Evolutionary conservation across 23 tunicate species (phyloP), one percentile per base, ranked within the genome.

Genomic region (Oikopleura dioica): DNA sequence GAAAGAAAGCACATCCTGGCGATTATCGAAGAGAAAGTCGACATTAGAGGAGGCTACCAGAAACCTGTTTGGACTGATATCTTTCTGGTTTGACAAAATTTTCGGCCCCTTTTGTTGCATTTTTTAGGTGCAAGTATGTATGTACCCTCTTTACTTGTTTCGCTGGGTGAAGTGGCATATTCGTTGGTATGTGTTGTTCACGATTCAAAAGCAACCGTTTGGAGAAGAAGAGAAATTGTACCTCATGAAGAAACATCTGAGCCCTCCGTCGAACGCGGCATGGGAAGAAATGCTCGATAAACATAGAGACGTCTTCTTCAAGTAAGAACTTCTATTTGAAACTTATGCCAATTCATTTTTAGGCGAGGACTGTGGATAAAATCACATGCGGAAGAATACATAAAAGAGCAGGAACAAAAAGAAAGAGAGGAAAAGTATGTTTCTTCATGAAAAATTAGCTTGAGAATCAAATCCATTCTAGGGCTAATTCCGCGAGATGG

Each of bases 41-140:
- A 89, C 76, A 89, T 89, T 23, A 69, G 89, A 59, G 96, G 96
- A 51, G 92, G 95, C 1, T 89, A 89, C 58, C 82, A 80, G 75
- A 85, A 82, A 83, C 96, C 96, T 1, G 58, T 44, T 36, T 78
- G 75, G 36, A 85, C 92, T 36, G 96, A 89, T 80, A 86, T 89
- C 38, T 63, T 89, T 1, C 79, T 85, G 84, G 38, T 89, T 37
- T n/a, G n/a, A n/a, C n/a, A n/a, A n/a, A n/a, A n/a, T n/a, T n/a
- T n/a, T n/a, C n/a, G n/a, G n/a, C n/a, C n/a, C n/a, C n/a, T n/a
- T n/a, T n/a, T n/a, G n/a, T n/a, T n/a, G n/a, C n/a, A n/a, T n/a
- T n/a, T n/a, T n/a, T n/a, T n/a, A n/a, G n/a, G n/a, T n/a, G n/a
- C 55, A 44, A 44, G 16, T 44, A 9, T 44, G 55, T 16, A 9